Evolutionary conservation across 2,888 invertebrate genomes (phyloP).

Genomic region (Tenthredo distinguenda): DNA sequence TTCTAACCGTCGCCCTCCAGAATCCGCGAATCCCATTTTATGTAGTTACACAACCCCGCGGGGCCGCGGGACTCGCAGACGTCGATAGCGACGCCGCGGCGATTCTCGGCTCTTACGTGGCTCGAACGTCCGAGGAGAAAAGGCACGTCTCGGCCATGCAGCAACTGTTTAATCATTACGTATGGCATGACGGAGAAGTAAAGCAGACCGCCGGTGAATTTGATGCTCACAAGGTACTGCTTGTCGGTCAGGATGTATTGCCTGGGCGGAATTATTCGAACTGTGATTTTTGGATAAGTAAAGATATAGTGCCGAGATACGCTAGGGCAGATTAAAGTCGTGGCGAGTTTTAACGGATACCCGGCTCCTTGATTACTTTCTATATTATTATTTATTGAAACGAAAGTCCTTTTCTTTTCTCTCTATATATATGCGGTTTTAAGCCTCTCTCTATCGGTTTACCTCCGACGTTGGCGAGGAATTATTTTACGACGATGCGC

Average conservation of each 20-base stretch:
- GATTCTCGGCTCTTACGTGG: conserved; percentile 88
- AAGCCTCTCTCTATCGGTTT: not conserved
- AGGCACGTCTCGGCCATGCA: conserved; percentile 90
- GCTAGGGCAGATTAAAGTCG: conserved; percentile 86
- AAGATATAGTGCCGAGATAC: conserved; percentile 87
- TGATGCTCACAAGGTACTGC: conserved; percentile 80
- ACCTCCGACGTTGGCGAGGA: not conserved
- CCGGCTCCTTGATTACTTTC: not conserved
- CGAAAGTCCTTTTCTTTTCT: not conserved
- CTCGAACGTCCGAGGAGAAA: conserved; percentile 86
- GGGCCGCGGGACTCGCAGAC: conserved; percentile 77
- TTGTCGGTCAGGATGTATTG: conserved; percentile 86
- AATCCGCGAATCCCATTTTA: conserved; percentile 86
- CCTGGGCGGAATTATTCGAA: conserved; percentile 84
- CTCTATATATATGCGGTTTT: not conserved
- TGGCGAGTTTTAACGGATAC: not conserved
- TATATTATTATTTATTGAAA: conserved; percentile 36
- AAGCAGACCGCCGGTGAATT: conserved; percentile 80
- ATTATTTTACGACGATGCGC: not conserved
- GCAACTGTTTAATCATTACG: conserved; percentile 90
- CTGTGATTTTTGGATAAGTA: conserved; percentile 88
- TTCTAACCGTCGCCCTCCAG: conserved; percentile 84
- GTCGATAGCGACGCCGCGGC: conserved; percentile 87
- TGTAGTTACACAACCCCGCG: conserved; percentile 85
- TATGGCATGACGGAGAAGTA: conserved; percentile 86